phyloP scores from a whole-genome alignment of 2,888 invertebrate species.

The Brachyptera risi region DNA sequence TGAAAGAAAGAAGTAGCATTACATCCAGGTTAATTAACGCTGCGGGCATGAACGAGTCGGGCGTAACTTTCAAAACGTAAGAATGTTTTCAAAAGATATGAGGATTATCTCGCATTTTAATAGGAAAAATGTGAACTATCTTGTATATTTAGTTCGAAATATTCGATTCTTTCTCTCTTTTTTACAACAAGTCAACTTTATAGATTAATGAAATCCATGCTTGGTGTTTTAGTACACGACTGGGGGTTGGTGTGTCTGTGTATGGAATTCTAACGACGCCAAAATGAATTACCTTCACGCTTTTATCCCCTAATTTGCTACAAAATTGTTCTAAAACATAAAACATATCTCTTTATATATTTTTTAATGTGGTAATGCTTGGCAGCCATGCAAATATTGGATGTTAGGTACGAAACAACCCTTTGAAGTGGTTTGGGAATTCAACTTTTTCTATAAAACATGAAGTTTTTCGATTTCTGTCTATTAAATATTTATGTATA shows the following conservation, averaged over 20 bases:
- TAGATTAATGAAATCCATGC: neutral
- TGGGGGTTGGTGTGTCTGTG: neutral
- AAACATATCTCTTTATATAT: neutral
- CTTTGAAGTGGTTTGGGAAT: neutral
- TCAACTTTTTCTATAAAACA: neutral
- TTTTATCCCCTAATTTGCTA: neutral
- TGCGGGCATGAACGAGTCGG: neutral
- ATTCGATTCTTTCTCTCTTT: neutral
- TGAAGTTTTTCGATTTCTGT: neutral
- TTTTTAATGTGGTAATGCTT: neutral
- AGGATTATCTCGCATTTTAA: too few species aligned
- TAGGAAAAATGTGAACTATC: too few species aligned
- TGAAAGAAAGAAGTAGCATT: neutral
- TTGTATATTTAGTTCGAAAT: neutral
- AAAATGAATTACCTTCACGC: neutral
- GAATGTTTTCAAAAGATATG: neutral
- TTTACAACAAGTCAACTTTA: neutral
- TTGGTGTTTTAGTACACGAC: neutral
- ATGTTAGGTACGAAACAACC: neutral
- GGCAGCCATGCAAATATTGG: neutral
- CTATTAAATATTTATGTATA: neutral
- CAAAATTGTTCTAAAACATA: neutral
- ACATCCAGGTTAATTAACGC: neutral
- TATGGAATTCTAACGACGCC: neutral
- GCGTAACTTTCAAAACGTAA: neutral